Conservation (phyloP, 2,113 vertebrate species). For the Struthio camelus region DNA sequence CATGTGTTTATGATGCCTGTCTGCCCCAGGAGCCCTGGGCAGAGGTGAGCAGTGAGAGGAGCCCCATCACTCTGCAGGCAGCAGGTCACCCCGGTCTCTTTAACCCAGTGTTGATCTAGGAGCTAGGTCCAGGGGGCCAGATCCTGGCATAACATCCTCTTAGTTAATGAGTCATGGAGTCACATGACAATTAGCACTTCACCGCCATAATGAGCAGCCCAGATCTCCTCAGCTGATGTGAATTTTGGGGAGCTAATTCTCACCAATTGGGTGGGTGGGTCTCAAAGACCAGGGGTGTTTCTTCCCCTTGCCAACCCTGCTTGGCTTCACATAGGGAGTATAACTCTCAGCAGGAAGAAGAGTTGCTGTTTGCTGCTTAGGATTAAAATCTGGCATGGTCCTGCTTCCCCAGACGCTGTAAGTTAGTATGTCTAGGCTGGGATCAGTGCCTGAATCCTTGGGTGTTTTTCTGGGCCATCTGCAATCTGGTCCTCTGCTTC, state of each 20-base stretch:
- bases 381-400: accelerated
- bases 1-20: accelerated
- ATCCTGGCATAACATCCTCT: not conserved
- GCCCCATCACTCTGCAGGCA: not conserved
- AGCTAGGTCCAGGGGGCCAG: not conserved
- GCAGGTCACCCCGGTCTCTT: not conserved
- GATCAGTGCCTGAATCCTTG: not conserved
- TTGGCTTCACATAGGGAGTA: not conserved
- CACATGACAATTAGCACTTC: not conserved
- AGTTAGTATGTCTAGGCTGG: accelerated
- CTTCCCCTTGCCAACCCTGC: not conserved
- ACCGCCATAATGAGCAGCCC: not conserved
- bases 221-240: not conserved
- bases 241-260: not conserved
- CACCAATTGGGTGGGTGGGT: not conserved
- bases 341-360: not conserved
- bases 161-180: not conserved
- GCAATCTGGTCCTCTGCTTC: not conserved
- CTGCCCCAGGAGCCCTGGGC: not conserved
- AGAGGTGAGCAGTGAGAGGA: not conserved
- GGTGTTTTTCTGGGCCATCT: not conserved
- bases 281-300: not conserved
- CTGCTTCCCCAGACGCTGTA: not conserved
- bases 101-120: not conserved
- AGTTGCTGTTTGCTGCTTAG: not conserved